Evolutionary conservation across 2,113 vertebrate genomes (phyloP).

Genomic region (Marmota monax): DNA sequence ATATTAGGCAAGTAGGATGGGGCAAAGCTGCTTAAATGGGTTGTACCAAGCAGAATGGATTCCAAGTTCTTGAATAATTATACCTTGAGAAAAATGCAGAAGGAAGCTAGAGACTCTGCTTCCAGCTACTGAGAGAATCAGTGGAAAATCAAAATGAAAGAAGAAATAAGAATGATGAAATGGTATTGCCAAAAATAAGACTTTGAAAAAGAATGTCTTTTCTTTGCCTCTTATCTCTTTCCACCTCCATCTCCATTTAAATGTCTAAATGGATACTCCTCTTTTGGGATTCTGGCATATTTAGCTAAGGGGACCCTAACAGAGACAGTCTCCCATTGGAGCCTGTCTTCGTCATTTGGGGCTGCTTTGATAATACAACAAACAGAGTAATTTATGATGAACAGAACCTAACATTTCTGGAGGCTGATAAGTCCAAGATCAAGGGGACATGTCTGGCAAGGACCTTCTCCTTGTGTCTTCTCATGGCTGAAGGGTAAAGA

Average conservation of each 20-base stretch:
- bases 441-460: neutral
- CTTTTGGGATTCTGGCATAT: neutral
- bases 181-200: neutral
- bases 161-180: neutral
- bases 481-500: neutral
- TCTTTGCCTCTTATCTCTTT: neutral
- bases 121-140: neutral
- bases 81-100: slow-evolving; percentile 17
- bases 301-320: neutral
- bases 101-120: neutral
- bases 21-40: neutral
- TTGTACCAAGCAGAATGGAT: neutral
- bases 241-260: neutral
- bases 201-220: neutral
- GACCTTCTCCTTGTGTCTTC: neutral
- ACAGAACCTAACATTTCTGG: neutral
- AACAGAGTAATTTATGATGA: neutral
- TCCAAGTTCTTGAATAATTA: neutral
- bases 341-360: neutral
- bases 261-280: neutral
- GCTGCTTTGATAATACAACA: neutral
- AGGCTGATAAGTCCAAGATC: neutral
- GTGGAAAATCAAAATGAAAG: slow-evolving; percentile 7
- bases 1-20: neutral
- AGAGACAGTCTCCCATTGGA: neutral